These are phyloP conservation scores for Gymnoscelis rufifasciata DNA, from an alignment of 2,888 invertebrate species.

Conservation along the genomic window DNA sequence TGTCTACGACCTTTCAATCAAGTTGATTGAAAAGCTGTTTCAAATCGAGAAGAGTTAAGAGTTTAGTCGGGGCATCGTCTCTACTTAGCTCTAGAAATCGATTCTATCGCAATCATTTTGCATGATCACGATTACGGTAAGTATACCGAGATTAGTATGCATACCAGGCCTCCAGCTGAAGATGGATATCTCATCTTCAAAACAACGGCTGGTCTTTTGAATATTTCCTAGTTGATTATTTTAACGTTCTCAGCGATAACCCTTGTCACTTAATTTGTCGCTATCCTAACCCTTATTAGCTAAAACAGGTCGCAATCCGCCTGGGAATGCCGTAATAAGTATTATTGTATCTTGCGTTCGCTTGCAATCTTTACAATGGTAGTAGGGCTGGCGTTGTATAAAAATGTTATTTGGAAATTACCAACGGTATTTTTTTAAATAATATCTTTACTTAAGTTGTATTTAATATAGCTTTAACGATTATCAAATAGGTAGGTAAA, in stretches of 20 bases:
- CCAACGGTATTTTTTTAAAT: background rate
- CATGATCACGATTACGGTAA: too few relatives aligned
- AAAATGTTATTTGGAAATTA: conserved; percentile 17
- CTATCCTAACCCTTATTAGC: conserved; percentile 29
- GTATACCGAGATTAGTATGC: too few relatives aligned
- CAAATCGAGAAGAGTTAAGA: too few relatives aligned
- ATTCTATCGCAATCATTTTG: too few relatives aligned
- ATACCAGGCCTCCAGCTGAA: too few relatives aligned
- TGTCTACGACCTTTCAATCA: conserved; percentile 14
- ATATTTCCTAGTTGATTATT: conserved; percentile 14
- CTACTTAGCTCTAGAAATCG: too few relatives aligned
- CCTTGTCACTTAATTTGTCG: conserved; percentile 30
- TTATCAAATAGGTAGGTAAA: too few relatives aligned
- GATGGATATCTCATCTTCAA: background rate
- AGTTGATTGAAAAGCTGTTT: conserved; percentile 18
- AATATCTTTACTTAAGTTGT: too few relatives aligned
- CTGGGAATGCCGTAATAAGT: conserved; percentile 27
- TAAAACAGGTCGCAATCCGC: conserved; percentile 25
- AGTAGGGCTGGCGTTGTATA: conserved; percentile 16
- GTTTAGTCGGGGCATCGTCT: too few relatives aligned
- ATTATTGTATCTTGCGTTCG: conserved; percentile 24
- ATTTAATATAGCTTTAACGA: too few relatives aligned
- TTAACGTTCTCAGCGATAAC: conserved; percentile 19
- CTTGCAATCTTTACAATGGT: conserved; percentile 19
- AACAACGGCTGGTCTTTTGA: conserved; percentile 13